Percentiles rank a stretch among this genome's conserved stretches.
Evolutionary conservation across 2,888 invertebrate species (phyloP).

Genomic region (Arrhopalites spinosus): DNA sequence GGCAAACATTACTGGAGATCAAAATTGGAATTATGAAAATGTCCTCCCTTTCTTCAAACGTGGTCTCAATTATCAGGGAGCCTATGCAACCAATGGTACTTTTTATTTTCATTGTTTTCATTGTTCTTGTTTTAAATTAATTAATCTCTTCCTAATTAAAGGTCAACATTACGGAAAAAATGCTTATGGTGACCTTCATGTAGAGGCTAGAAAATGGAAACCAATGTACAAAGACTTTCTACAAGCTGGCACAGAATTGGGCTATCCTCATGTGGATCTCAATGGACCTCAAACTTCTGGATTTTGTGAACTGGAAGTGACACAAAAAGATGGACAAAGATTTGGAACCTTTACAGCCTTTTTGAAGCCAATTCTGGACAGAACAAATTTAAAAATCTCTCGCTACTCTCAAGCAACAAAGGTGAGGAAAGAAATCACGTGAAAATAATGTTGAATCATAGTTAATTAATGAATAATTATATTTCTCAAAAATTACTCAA

Average conservation of each 20-base stretch:
- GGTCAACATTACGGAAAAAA: conserved; percentile 10
- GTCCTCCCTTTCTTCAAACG: no score
- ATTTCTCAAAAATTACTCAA: not conserved
- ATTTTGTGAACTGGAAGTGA: conserved; percentile 43
- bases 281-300: conserved; percentile 52
- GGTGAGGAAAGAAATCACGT: not conserved
- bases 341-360: conserved; percentile 47
- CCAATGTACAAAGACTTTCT: conserved; percentile 14
- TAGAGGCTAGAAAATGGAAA: conserved; percentile 38
- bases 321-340: conserved; percentile 47
- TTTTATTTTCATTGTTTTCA: no score
- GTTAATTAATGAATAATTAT: not conserved
- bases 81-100: no score
- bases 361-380: conserved; percentile 35
- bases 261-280: conserved; percentile 41
- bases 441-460: not conserved
- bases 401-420: conserved; percentile 36
- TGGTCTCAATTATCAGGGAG: no score
- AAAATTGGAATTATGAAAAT: no score
- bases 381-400: conserved; percentile 28
- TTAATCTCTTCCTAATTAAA: not conserved
- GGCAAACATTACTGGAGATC: no score
- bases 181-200: conserved; percentile 18
- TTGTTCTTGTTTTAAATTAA: no score
- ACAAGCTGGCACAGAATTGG: conserved; percentile 47